Base-by-base conservation (phyloP, 2,797 vertebrate species). In the Streptopelia turtur region DNA sequence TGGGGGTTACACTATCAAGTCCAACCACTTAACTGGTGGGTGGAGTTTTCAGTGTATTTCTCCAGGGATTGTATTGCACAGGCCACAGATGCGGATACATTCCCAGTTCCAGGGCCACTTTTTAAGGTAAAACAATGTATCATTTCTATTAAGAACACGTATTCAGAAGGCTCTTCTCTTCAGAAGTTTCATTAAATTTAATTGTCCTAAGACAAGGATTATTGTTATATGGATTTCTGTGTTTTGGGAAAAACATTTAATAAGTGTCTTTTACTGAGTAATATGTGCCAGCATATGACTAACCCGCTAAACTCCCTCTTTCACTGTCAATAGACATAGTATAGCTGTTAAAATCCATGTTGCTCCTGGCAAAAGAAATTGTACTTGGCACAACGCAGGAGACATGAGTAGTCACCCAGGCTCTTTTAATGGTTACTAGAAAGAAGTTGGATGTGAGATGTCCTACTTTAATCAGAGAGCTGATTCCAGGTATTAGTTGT, bases 1-100 rank as follows among this genome's bases (percentile, higher is more conserved):
- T 91, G 74, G 35, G 47, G 57, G 89, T 95, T 93, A 85, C 61
- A 71, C 41, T 75, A 64, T 91, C 79, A 72, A 89, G 81, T 63
- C 55, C 25, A 81, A 39, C 82, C 64, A 83, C 49, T 35, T 76
- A 95, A 69, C 37, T 83, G 69, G 72, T 82, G 87, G 89, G 71
- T 92, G 59, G 79, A 86, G 43, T 81, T 92, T 56, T 68, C 65
- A 88, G 69, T 88, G 57, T 25, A 65, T 94, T 86, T 86, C 82
- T 88, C 69, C 1, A 2, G 49, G 57, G 65, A 89, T 69, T 81
- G 53, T 78, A 33, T 16, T 77, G 57, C 65, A 71, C 0, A 7
- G 84, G 16, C 65, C 72, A 91, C 76, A 94, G 69, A 81, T 31
- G 45, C 50, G 85, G 84, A 64, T 50, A 85, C 2, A 10, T 24